phyloP scores from a whole-genome alignment of 2,797 vertebrate genomes.

The Hafferia zeledoni region DNA sequence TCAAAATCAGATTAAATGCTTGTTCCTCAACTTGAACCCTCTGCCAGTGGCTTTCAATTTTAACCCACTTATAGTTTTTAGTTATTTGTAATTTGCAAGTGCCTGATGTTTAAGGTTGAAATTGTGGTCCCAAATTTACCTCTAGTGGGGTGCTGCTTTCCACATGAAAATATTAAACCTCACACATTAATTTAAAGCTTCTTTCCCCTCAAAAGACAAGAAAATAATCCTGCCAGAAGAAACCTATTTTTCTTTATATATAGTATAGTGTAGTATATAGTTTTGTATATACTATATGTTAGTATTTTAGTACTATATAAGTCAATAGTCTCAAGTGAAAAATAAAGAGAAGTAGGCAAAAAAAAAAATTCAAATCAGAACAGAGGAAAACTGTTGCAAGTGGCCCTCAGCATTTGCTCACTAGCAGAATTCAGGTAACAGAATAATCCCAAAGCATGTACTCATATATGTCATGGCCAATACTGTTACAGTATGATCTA shows the following conservation, averaged over 20 bases:
- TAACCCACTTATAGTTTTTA: neutral
- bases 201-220: neutral
- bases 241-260: neutral
- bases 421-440: neutral
- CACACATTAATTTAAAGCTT: neutral
- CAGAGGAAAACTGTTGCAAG: neutral
- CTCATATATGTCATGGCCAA: neutral
- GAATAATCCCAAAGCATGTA: neutral
- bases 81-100: neutral
- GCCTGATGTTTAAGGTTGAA: neutral
- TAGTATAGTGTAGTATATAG: no score
- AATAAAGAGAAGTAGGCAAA: neutral
- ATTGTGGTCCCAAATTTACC: neutral
- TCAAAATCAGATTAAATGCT: neutral
- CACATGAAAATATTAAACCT: neutral
- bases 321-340: neutral
- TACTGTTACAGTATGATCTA: neutral
- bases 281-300: neutral
- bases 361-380: neutral
- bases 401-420: neutral
- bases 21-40: neutral
- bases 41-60: neutral
- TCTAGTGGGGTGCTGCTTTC: neutral
- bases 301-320: neutral
- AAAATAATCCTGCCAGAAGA: neutral